Evolutionary conservation across 1,140 invertebrate genomes (phyloP), one percentile per base, ranked within the genome.

Genomic region (Pseudachorutes palmiensis): DNA sequence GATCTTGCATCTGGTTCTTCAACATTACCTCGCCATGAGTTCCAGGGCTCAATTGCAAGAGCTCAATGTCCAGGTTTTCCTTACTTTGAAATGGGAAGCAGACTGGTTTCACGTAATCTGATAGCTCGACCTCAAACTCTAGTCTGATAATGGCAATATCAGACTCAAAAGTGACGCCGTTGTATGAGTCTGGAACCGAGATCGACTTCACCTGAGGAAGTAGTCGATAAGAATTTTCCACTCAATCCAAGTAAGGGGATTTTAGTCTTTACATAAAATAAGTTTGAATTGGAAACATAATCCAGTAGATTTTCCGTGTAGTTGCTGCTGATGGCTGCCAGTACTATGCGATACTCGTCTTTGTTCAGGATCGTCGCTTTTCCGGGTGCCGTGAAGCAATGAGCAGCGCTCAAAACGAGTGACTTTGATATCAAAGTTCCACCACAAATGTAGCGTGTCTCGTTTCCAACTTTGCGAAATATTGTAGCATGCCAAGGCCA

Each of bases 401-500:
- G 64, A 5, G 64, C 64, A 14, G 64, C 64, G 9, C 49, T 65
- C 2, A 57, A 5, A 22, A 65, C 2, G 9, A 29, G 16, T 26
- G n/a, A 49, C 29, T 24, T 14, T 19, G 24, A 58, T 5, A 65
- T 65, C 16, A 65, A 24, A 2, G 64, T 32, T 2, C 64, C 64
- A 22, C 64, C 64, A 58, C 64, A 65, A n/a, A 55, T 32, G 51
- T 65, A 65, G 2, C 14, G 28, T 2, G 14, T 5, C 2, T 65
- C 51, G 24, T 64, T 19, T 29, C 29, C 29, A 2, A 12, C 31
- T 28, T 30, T 57, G 9, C n/a, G 3, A 28, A 65, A 65, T 19
- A 65, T 30, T 9, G 51, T 58, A 12, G 32, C 64, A 58, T 65
- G 64, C 64, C 64, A 65, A 16, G 64, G 64, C 64, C 64, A 65